Evolutionary conservation across 2,888 invertebrate species (phyloP), one percentile per base, ranked within the genome.

Genomic region (Papilio gigon): DNA sequence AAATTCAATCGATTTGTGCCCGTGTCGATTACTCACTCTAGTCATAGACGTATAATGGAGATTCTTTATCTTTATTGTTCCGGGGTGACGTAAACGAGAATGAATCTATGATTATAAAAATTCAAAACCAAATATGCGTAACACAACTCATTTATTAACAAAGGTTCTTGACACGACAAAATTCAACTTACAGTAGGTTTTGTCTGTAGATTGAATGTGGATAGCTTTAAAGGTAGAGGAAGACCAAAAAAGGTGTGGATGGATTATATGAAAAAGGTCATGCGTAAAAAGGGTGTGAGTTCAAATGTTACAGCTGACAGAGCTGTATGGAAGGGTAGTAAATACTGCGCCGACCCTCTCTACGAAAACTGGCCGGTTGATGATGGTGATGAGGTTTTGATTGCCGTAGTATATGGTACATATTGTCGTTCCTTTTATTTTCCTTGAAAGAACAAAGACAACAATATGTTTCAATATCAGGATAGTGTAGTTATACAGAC

Each of bases 41-140:
- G 78, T 77, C 77, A 77, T 75, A 67, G 76, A 77, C 78, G 78
- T 61, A 66, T 78, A 80, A 82, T 79, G 79, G 75, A 71, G 70
- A 73, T 75, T 75, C 70, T 74, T 81, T 81, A 83, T 83, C 80
- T 80, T 82, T 80, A 80, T 77, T 76, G 76, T 75, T 70, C 71
- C 72, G 74, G 70, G 71, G 71, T 74, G 77, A 76, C 73, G 77
- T 77, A 76, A 77, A 73, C 71, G 60, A 70, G 71, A 74, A 73
- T 76, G 71, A 76, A 75, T 75, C 74, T 75, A 72, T 66, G 65
- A 72, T 71, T 75, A 77, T 76, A 78, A 79, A 65, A 77, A 74
- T 74, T 71, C 69, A 70, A 70, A 73, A 76, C 69, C 62, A 66
- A 68, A 67, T 68, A 71, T 71, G 71, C 74, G 64, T 72, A 72